phyloP scores from a whole-genome alignment of 1,140 invertebrate genomes.

The Anastrepha obliqua region DNA sequence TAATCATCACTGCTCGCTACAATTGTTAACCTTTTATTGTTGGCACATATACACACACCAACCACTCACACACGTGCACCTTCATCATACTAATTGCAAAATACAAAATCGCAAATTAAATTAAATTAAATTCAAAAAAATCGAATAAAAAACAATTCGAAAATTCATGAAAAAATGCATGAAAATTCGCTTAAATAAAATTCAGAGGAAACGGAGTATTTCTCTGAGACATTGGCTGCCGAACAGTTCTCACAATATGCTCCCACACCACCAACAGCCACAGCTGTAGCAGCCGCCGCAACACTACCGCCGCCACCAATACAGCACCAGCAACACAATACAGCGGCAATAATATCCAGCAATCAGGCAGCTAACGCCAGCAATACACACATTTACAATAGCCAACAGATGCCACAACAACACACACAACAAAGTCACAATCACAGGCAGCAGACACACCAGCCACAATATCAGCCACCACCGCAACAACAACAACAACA shows the following conservation, averaged over 20 bases:
- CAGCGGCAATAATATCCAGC: constrained; percentile 69
- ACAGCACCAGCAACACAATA: constrained; percentile 72
- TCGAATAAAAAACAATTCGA: constrained; percentile 42
- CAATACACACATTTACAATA: constrained; percentile 40
- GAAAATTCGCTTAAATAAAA: constrained; percentile 51
- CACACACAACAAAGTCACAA: constrained; percentile 62
- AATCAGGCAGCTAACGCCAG: constrained; percentile 54
- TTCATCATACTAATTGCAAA: constrained; percentile 42
- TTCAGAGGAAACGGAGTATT: constrained; percentile 74
- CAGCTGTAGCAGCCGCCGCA: constrained; percentile 60
- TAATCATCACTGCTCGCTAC: constrained; percentile 7
- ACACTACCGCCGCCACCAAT: constrained; percentile 69
- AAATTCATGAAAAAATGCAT: constrained; percentile 50
- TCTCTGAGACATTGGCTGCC: constrained; percentile 74
- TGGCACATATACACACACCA: background rate
- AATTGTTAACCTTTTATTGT: constrained; percentile 11
- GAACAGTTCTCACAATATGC: constrained; percentile 75
- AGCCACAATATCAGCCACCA: constrained; percentile 68
- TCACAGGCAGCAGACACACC: constrained; percentile 63
- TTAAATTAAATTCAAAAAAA: constrained; percentile 61
- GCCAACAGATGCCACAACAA: constrained; percentile 62
- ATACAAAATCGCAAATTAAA: constrained; percentile 50
- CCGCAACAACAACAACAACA: constrained; percentile 65
- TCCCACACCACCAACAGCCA: constrained; percentile 69
- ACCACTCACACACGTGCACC: constrained; percentile 14